A percentile compares a stretch with the other conserved stretches of the same genome.
These are phyloP conservation scores for Amiota minor DNA, from an alignment of 2,888 invertebrate species.

Conservation along the genomic window DNA sequence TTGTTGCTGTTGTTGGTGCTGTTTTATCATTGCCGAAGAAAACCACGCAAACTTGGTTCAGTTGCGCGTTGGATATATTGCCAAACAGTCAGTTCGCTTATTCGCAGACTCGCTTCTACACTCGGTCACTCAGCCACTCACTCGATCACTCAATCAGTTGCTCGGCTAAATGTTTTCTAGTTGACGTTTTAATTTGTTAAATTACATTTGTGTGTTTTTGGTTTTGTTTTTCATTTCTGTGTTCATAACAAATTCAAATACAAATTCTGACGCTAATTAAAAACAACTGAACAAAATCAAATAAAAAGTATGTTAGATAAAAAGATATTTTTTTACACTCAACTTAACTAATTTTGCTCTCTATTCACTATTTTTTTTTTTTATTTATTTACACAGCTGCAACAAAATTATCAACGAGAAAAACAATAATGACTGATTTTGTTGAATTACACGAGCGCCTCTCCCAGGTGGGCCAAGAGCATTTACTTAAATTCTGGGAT, in stretches of 20 bases:
- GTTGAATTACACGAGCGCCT: constrained; percentile 76
- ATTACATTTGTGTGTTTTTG: neutral
- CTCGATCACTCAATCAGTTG: constrained; percentile 6
- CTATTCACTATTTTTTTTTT: neutral
- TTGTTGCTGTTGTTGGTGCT: neutral
- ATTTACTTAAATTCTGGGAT: constrained; percentile 87
- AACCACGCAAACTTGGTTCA: constrained; percentile 43
- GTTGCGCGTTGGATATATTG: constrained; percentile 58
- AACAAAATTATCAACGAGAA: neutral
- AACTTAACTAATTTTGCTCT: neutral
- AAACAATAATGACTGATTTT: constrained; percentile 75
- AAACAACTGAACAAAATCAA: neutral
- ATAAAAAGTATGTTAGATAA: constrained; percentile 4
- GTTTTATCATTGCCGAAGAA: constrained; percentile 14
- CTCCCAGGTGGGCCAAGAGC: constrained; percentile 82
- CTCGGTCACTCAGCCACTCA: neutral
- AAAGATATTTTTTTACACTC: neutral
- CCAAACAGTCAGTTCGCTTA: constrained; percentile 62
- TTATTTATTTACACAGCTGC: constrained; percentile 20
- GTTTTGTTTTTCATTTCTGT: constrained; percentile 23
- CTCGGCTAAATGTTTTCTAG: neutral
- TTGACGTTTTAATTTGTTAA: constrained; percentile 10
- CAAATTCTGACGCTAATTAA: too few species aligned
- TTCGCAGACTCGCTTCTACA: neutral
- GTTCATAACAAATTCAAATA: too few species aligned